Percentiles rank a stretch among this genome's conserved stretches.
phyloP scores from a whole-genome alignment of 2,888 invertebrate genomes.

The Thymelicus sylvestris region DNA sequence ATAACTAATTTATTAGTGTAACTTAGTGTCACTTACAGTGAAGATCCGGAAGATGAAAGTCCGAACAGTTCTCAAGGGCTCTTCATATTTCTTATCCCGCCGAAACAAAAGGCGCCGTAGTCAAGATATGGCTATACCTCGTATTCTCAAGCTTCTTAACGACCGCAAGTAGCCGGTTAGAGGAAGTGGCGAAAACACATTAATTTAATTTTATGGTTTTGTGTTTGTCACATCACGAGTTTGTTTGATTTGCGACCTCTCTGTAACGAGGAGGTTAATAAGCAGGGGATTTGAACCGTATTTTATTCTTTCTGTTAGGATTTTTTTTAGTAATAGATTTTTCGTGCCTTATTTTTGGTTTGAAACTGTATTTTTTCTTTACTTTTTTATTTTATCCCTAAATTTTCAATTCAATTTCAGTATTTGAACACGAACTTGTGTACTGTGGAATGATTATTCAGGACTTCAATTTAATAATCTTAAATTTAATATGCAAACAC shows the following conservation, averaged over 20 bases:
- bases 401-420: too few species aligned
- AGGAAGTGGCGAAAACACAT: constrained; percentile 71
- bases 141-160: constrained; percentile 66
- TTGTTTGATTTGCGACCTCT: constrained; percentile 77
- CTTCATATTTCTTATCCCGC: constrained; percentile 23
- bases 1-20: too few species aligned
- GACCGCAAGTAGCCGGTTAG: constrained; percentile 58
- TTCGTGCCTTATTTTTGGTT: too few species aligned
- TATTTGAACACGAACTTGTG: background rate
- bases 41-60: background rate
- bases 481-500: too few species aligned
- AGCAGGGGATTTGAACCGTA: constrained; percentile 47
- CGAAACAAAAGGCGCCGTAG: constrained; percentile 38
- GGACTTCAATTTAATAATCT: too few species aligned
- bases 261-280: constrained; percentile 75
- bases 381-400: too few species aligned
- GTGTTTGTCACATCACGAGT: constrained; percentile 81
- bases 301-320: background rate
- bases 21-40: too few species aligned
- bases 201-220: constrained; percentile 85
- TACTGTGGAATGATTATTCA: too few species aligned
- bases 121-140: constrained; percentile 22
- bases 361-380: too few species aligned
- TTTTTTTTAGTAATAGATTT: too few species aligned
- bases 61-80: background rate